Evolutionary conservation across 2,113 vertebrate genomes (phyloP).

Genomic region (Climacteris rufus): DNA sequence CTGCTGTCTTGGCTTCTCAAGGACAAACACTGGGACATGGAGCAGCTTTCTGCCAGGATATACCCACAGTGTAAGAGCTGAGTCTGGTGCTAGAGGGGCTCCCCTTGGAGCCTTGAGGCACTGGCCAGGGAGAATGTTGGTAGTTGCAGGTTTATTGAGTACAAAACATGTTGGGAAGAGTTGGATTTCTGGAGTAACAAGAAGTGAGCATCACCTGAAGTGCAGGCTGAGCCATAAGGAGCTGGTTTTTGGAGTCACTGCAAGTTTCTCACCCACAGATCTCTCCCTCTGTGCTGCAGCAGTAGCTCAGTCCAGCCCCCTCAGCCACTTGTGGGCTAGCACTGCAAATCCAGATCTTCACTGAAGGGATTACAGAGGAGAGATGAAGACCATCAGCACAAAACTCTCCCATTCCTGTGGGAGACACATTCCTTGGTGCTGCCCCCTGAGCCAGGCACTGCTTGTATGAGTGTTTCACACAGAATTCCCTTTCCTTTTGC

Average conservation of each 20-base stretch:
- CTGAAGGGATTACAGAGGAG: neutral
- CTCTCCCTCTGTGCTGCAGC: neutral
- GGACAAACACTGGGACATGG: neutral
- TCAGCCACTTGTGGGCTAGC: neutral
- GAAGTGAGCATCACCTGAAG: neutral
- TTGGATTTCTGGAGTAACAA: neutral
- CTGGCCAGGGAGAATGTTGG: neutral
- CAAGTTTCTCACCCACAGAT: neutral
- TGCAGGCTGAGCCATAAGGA: neutral
- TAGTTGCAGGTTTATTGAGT: neutral
- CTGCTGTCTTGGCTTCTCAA: neutral
- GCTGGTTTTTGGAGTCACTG: neutral
- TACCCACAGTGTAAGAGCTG: fast-evolving
- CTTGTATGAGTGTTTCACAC: fast-evolving
- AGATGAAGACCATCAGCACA: neutral
- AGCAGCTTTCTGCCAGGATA: neutral
- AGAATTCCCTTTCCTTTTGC: neutral
- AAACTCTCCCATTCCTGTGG: neutral
- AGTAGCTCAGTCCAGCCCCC: neutral
- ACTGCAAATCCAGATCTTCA: neutral
- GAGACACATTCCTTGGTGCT: neutral
- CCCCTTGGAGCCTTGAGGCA: neutral
- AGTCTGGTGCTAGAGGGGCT: neutral
- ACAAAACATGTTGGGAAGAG: neutral
- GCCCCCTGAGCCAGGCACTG: neutral